Conservation (phyloP, 2,888 invertebrate genomes). For the Ichneumoninae sp. region DNA sequence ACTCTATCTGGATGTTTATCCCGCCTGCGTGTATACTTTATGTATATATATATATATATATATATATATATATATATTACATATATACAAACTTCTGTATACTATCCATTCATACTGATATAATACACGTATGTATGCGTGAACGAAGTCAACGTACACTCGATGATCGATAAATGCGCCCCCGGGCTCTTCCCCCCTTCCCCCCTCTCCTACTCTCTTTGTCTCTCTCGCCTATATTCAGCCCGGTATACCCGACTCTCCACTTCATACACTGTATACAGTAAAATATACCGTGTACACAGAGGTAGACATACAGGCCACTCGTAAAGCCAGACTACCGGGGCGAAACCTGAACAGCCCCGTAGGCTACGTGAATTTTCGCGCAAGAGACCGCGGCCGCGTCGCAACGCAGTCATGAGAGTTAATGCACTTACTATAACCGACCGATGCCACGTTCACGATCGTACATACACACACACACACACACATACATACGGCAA, state of each 20-base stretch:
- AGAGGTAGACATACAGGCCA: slow-evolving; percentile 7
- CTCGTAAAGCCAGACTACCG: slow-evolving; percentile 39
- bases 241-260: background rate
- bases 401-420: slow-evolving; percentile 56
- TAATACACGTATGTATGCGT: slow-evolving; percentile 44
- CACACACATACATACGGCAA: background rate
- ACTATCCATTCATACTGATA: background rate
- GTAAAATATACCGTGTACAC: slow-evolving; percentile 7
- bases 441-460: background rate
- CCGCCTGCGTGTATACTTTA: background rate
- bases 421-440: slow-evolving; percentile 61
- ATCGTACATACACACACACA: background rate
- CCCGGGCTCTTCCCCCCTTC: slow-evolving; percentile 21
- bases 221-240: background rate
- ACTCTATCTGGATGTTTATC: slow-evolving; percentile 15
- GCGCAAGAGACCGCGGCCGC: slow-evolving; percentile 30
- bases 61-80: background rate
- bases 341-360: background rate
- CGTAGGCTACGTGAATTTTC: slow-evolving; percentile 47
- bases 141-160: slow-evolving; percentile 54
- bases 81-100: background rate
- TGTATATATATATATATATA: background rate
- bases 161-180: slow-evolving; percentile 62
- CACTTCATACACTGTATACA: background rate
- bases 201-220: background rate